Evolutionary conservation across 2,888 invertebrate species (phyloP).

Genomic region (Sisyra terminalis): DNA sequence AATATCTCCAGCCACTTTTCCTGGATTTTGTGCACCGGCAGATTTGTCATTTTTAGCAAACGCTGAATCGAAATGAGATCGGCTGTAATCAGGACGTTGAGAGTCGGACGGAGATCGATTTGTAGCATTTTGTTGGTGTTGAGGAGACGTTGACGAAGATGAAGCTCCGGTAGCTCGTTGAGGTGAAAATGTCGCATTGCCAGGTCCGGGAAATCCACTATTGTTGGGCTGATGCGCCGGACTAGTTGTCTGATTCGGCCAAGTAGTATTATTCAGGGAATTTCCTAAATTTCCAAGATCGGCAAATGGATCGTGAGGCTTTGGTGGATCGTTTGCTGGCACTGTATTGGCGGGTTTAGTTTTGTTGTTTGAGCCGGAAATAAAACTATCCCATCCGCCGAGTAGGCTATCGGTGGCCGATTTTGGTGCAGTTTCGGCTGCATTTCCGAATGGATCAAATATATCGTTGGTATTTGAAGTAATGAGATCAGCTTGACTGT

Average conservation of each 20-base stretch:
- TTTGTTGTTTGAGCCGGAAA: constrained; percentile 2
- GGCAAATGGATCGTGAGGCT: constrained; percentile 52
- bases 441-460: constrained; percentile 51
- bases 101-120: constrained; percentile 21
- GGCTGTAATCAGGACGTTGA: constrained; percentile 37
- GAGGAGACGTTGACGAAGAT: constrained; percentile 24
- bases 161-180: constrained; percentile 13
- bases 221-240: constrained; percentile 21
- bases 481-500: constrained; percentile 7
- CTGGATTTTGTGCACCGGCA: constrained; percentile 22
- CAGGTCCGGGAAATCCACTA: constrained; percentile 12
- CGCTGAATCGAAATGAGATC: constrained; percentile 51
- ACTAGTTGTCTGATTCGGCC: constrained; percentile 20
- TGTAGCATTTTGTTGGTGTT: constrained; percentile 10
- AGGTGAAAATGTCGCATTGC: constrained; percentile 14
- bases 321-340: constrained; percentile 28
- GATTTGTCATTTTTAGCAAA: constrained; percentile 21
- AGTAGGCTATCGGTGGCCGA: constrained; percentile 19
- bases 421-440: constrained; percentile 16
- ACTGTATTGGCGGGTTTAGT: constrained; percentile 11
- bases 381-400: constrained; percentile 17
- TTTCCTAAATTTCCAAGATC: constrained; percentile 41
- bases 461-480: constrained; percentile 16
- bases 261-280: constrained; percentile 23
- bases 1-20: constrained; percentile 45